Conservation (phyloP, 92 coral and sea anemone genomes). For the Scolanthus callimorphus region DNA sequence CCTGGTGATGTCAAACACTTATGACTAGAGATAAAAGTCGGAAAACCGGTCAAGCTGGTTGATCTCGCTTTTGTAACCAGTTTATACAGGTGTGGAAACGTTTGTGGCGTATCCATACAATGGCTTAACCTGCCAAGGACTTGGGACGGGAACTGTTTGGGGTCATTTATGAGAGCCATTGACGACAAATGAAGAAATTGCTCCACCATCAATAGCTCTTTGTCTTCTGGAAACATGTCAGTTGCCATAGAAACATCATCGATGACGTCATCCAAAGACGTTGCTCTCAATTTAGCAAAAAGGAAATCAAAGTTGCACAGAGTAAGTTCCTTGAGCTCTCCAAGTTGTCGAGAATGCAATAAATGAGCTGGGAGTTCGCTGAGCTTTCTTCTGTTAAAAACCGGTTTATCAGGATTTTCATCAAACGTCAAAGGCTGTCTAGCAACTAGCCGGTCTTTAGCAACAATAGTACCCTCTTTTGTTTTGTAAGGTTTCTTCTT, state of each 20-base stretch:
- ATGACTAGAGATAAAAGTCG: conserved; percentile 51
- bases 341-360: conserved; percentile 26
- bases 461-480: conserved; percentile 29
- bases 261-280: conserved; percentile 36
- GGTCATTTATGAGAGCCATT: conserved; percentile 48
- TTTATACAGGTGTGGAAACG: conserved; percentile 32
- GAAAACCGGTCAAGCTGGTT: conserved; percentile 35
- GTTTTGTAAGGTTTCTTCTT: conserved; percentile 49
- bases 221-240: conserved; percentile 29
- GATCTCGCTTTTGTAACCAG: conserved; percentile 33
- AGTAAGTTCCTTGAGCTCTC: conserved; percentile 34
- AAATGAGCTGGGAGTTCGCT: conserved; percentile 59
- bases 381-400: conserved; percentile 58
- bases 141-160: conserved; percentile 54
- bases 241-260: conserved; percentile 56
- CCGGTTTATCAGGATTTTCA: conserved; percentile 25
- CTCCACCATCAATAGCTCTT: conserved; percentile 34
- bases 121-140: conserved; percentile 37
- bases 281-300: conserved; percentile 44
- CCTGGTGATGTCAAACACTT: conserved; percentile 68
- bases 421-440: conserved; percentile 60
- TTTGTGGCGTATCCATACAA: conserved; percentile 11
- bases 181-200: conserved; percentile 43
- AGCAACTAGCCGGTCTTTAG: conserved; percentile 60
- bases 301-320: conserved; percentile 59